Conservation (phyloP, 2,113 vertebrate species). For the Anolis carolinensis region DNA sequence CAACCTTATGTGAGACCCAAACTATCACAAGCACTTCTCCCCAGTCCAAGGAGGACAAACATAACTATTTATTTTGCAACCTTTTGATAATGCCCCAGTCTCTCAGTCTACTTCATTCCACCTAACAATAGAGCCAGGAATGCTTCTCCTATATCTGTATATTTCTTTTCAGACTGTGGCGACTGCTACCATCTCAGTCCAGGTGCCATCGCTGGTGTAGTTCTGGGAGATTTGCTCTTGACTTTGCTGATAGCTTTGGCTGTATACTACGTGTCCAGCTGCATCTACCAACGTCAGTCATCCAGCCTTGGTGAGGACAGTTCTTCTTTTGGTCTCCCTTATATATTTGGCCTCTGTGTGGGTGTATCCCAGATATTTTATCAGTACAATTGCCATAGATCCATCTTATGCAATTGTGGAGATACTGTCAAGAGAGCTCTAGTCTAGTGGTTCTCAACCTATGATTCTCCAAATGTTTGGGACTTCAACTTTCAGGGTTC, state of each 20-base stretch:
- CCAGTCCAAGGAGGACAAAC: background rate
- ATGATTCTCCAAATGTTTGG: no score
- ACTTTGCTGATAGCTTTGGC: constrained; percentile 73
- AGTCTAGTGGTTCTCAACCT: no score
- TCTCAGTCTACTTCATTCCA: background rate
- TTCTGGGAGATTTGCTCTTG: constrained; percentile 75
- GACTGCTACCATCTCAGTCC: constrained; percentile 72
- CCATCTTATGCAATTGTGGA: no score
- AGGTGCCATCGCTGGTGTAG: constrained; percentile 64
- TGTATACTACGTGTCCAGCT: constrained; percentile 70
- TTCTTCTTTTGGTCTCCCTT: background rate
- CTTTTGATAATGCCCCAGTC: no score
- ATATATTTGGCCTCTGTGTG: background rate
- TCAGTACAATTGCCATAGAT: no score
- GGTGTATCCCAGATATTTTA: background rate
- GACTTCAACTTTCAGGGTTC: no score
- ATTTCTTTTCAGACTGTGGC: constrained; percentile 65
- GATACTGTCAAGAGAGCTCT: no score
- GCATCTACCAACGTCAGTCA: constrained; percentile 49
- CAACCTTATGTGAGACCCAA: no score
- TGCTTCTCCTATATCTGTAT: background rate
- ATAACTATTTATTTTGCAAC: background rate
- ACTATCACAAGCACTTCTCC: background rate
- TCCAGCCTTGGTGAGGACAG: background rate
- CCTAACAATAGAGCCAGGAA: background rate